Percentiles rank a stretch among this genome's conserved stretches.
phyloP scores from a whole-genome alignment of 1,140 invertebrate species.

The Physella acuta region DNA sequence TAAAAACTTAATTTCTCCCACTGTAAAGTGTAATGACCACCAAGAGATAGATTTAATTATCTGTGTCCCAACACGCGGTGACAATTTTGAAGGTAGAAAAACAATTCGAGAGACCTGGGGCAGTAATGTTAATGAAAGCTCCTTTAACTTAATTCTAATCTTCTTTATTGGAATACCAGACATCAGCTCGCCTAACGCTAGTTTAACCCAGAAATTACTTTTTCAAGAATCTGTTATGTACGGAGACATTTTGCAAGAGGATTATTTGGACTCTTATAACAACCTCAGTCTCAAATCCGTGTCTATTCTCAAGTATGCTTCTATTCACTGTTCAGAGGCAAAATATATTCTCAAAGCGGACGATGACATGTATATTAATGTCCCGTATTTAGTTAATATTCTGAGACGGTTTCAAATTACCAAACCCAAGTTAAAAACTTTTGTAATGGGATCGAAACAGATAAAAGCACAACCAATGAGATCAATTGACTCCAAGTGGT shows the following conservation, averaged over 20 bases:
- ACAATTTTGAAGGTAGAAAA: constrained; percentile 35
- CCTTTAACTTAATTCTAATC: constrained; percentile 50
- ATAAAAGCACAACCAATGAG: constrained; percentile 37
- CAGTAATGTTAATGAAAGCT: constrained; percentile 20
- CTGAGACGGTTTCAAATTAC: constrained; percentile 9
- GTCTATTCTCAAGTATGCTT: constrained; percentile 78
- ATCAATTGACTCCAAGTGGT: constrained; percentile 59
- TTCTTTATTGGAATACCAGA: constrained; percentile 70
- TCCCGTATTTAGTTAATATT: constrained; percentile 32
- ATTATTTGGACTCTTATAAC: constrained; percentile 76
- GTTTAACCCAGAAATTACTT: neutral
- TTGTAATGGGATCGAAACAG: constrained; percentile 36
- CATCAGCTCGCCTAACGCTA: constrained; percentile 44
- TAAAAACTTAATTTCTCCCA: no score
- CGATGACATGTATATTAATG: constrained; percentile 55
- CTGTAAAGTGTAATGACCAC: no score
- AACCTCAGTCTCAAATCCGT: constrained; percentile 87
- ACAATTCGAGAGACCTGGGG: constrained; percentile 55
- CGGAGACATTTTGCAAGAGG: constrained; percentile 76
- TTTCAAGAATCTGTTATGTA: constrained; percentile 65
- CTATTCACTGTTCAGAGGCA: constrained; percentile 68
- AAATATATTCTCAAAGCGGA: constrained; percentile 62
- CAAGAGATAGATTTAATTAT: constrained; percentile 36
- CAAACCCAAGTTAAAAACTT: neutral
- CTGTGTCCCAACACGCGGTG: constrained; percentile 28